Evolutionary conservation across 2,797 vertebrate genomes (phyloP).

Genomic region (Myotis pilosus): DNA sequence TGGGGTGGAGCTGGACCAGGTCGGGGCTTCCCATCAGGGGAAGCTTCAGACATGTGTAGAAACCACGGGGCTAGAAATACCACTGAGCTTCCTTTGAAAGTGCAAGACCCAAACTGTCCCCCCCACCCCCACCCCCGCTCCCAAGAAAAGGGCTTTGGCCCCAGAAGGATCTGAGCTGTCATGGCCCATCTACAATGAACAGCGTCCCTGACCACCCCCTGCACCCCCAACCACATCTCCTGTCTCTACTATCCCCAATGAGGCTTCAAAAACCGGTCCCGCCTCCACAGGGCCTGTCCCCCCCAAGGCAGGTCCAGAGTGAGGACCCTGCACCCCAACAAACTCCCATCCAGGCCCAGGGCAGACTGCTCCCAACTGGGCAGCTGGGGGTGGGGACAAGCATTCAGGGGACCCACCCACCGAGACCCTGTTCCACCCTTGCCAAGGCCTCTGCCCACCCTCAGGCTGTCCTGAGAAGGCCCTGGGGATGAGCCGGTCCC

Average conservation of each 20-base stretch:
- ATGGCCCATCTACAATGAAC: neutral
- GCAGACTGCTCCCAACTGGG: neutral
- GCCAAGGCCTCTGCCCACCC: neutral
- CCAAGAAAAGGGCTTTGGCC: neutral
- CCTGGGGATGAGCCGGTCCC: neutral
- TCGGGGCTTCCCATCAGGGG: neutral
- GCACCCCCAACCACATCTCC: neutral
- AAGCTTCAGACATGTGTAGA: neutral
- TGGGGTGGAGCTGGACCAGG: neutral
- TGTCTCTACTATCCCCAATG: neutral
- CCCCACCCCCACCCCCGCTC: too few relatives aligned
- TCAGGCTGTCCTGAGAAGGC: neutral
- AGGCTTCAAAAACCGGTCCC: neutral
- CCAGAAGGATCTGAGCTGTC: neutral
- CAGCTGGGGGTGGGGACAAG: neutral
- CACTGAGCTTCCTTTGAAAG: constrained; percentile 25
- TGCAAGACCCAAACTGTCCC: neutral
- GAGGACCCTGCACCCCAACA: neutral
- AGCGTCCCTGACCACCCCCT: neutral
- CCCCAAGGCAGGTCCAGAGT: neutral
- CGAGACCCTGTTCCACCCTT: neutral
- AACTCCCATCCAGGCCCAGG: neutral
- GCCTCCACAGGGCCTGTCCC: neutral
- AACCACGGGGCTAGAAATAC: constrained; percentile 22
- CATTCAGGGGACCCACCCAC: neutral